Evolutionary conservation across 2,113 vertebrate genomes (phyloP).

Genomic region (Xiphorhynchus elegans): DNA sequence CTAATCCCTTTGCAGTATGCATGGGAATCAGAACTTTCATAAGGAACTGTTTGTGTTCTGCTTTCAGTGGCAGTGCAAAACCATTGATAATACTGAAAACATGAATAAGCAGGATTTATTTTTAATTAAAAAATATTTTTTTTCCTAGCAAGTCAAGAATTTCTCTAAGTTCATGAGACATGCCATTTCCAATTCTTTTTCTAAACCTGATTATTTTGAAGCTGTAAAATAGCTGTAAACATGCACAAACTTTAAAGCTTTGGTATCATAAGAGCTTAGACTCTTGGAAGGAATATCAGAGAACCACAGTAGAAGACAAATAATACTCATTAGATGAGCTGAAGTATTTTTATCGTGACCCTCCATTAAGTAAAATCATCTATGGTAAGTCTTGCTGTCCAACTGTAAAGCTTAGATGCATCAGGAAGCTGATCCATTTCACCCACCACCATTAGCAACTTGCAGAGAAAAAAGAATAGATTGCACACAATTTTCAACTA

Average conservation of each 20-base stretch:
- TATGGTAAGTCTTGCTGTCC: not conserved
- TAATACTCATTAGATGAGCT: not conserved
- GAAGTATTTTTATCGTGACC: not conserved
- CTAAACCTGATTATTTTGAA: not conserved
- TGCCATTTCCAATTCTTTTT: not conserved
- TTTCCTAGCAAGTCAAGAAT: constrained; percentile 4
- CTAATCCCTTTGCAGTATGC: constrained; percentile 94
- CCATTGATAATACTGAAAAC: constrained; percentile 96
- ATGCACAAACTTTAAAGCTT: not conserved
- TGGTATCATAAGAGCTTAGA: not conserved
- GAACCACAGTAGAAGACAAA: not conserved
- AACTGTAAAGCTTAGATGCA: not conserved
- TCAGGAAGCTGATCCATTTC: not conserved
- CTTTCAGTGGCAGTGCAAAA: constrained; percentile 97
- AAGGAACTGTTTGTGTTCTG: constrained; percentile 98
- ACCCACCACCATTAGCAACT: not conserved
- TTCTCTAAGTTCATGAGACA: not conserved
- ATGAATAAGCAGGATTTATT: constrained; percentile 64
- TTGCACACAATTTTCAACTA: not conserved
- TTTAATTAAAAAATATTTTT: constrained; percentile 7
- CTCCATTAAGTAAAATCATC: not conserved
- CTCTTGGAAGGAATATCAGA: not conserved
- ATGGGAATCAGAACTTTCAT: constrained; percentile 98
- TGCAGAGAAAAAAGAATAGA: not conserved
- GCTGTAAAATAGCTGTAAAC: not conserved